Base-by-base conservation (phyloP, 2,113 vertebrate species). In the Pomatostomus ruficeps region DNA sequence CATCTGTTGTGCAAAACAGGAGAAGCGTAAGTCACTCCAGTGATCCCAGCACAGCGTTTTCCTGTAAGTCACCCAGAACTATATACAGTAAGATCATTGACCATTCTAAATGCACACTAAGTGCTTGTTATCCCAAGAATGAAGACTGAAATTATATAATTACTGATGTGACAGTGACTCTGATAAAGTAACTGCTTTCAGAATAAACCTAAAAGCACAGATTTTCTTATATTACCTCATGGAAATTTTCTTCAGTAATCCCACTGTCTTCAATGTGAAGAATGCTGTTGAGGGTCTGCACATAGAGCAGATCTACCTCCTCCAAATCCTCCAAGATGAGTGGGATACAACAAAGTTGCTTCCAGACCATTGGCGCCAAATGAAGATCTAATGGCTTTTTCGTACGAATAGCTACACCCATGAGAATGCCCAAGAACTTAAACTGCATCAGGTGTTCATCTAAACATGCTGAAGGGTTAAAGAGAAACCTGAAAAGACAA, bases 191-290 rank as follows among this genome's bases (percentile, higher is more conserved):
- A 83, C 10, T 1, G 2, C 46, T 79, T 85, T 54, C 68, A 42
- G 35, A 92, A 91, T 12, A 87, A 85, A 79, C 7, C 23, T 31
- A 14, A 11, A 70, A 80, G 38, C 1, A 1, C 9, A 3, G 6
- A 11, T 10, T 46, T 80, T 40, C 26, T 0, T 10, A 35, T 48
- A 24, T 85, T 80, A 98, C 98, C 98, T 99, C 98, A 97, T 99
- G 98, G 98, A 99, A 99, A 97, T 97, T 99, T 88, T 98, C 98
- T 97, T 99, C 98, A 6, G 98, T 98, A 89, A 99, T 99, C 95
- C 98, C 98, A 85, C 98, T 98, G 98, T 99, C 98, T 98, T 98
- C 98, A 98, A 99, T 98, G 98, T 99, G 98, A 98, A 98, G 98
- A 98, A 99, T 99, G 98, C 98, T 98, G 96, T 98, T 98, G 80